These are phyloP conservation scores for Eudasyphora cyanicolor DNA, from an alignment of 2,888 invertebrate genomes.

Conservation along the genomic window DNA sequence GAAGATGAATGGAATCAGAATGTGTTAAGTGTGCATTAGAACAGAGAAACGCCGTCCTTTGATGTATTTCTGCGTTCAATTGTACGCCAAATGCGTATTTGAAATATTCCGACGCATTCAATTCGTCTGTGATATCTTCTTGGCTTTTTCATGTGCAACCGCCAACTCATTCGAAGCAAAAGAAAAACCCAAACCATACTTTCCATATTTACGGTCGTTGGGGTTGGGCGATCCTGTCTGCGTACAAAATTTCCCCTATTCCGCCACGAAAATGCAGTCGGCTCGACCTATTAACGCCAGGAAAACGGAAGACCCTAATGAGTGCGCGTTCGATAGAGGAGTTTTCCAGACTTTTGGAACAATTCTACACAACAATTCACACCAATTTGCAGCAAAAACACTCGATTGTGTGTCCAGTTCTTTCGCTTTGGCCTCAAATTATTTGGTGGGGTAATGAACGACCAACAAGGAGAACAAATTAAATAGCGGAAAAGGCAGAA, in stretches of 20 bases:
- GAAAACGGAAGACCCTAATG: slow-evolving; percentile 22
- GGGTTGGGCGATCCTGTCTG: too few species aligned
- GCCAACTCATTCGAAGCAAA: background rate
- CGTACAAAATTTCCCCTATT: too few species aligned
- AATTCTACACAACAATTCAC: slow-evolving; percentile 8
- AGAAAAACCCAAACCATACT: background rate
- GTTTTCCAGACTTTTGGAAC: background rate
- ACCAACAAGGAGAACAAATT: background rate
- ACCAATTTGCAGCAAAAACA: slow-evolving; percentile 5
- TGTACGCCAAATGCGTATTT: slow-evolving; percentile 28
- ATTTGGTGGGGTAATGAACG: background rate
- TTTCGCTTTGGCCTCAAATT: background rate
- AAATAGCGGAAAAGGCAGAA: background rate
- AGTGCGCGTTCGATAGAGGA: background rate
- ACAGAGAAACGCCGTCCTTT: slow-evolving; percentile 16
- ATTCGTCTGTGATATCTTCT: slow-evolving; percentile 30
- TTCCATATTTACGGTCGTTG: too few species aligned
- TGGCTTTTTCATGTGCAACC: background rate
- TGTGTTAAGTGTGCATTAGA: slow-evolving; percentile 38
- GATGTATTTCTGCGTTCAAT: slow-evolving; percentile 26
- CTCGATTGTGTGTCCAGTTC: slow-evolving; percentile 9
- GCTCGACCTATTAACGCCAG: slow-evolving; percentile 8
- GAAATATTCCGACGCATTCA: slow-evolving; percentile 27
- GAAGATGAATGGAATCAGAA: slow-evolving; percentile 34
- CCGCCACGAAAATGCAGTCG: background rate